phyloP scores from a whole-genome alignment of 1,140 invertebrate species.

The Coelopa frigida region DNA sequence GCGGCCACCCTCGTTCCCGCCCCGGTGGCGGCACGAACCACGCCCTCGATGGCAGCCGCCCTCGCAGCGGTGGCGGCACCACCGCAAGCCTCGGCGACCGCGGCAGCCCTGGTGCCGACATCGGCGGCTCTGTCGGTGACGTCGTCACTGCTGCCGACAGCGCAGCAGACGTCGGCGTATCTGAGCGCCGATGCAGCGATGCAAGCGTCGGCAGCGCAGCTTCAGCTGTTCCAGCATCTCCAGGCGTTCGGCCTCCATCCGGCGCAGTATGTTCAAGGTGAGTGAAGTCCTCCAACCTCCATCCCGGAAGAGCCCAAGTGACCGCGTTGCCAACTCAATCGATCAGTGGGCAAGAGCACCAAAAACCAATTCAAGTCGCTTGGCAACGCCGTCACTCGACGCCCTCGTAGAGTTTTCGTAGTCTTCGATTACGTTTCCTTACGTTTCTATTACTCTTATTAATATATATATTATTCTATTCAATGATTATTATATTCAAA shows the following conservation, averaged over 20 bases:
- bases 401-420: too few relatives aligned
- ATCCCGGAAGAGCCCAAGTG: conserved; percentile 4
- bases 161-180: conserved; percentile 26
- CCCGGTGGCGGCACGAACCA: not conserved
- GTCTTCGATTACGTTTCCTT: too few relatives aligned
- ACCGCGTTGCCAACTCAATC: not conserved
- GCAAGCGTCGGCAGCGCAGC: conserved; percentile 53
- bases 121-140: conserved; percentile 24
- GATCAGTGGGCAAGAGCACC: too few relatives aligned
- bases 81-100: conserved; percentile 15
- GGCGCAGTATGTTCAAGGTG: conserved; percentile 58
- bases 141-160: conserved; percentile 39
- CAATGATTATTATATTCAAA: too few relatives aligned
- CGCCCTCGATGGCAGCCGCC: conserved; percentile 6
- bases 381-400: too few relatives aligned
- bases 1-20: not conserved
- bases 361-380: too few relatives aligned
- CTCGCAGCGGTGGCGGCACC: conserved; percentile 6
- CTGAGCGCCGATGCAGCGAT: conserved; percentile 45
- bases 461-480: too few relatives aligned
- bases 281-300: conserved; percentile 18
- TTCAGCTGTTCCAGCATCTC: conserved; percentile 69
- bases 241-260: conserved; percentile 68
- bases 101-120: conserved; percentile 25
- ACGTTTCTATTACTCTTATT: too few relatives aligned